A percentile compares a stretch with the other conserved stretches of the same genome.
Evolutionary conservation across 2,113 vertebrate species (phyloP).

Genomic region (Ondatra zibethicus): DNA sequence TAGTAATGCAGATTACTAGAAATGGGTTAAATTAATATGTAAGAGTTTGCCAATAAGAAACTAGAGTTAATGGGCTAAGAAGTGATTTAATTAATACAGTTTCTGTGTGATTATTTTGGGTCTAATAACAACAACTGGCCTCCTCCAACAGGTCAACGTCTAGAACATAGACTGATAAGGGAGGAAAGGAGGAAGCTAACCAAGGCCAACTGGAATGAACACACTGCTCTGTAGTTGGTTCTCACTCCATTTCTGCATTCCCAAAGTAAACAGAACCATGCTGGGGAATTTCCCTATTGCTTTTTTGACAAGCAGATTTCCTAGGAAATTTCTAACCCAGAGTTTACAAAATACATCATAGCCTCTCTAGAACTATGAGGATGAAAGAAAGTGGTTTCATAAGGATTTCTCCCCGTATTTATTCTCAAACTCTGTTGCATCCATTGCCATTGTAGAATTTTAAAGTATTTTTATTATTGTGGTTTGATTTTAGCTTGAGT

Average conservation of each 20-base stretch:
- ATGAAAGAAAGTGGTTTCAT: not conserved
- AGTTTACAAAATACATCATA: not conserved
- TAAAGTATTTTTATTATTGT: conserved; percentile 16
- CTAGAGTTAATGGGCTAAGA: too few species aligned
- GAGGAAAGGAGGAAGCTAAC: not conserved
- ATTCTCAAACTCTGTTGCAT: conserved; percentile 43
- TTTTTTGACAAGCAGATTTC: not conserved
- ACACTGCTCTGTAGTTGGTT: not conserved
- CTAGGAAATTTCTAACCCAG: not conserved
- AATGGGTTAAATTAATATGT: too few species aligned
- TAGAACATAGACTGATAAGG: not conserved
- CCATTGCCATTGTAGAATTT: not conserved
- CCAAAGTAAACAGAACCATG: not conserved
- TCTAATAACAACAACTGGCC: too few species aligned
- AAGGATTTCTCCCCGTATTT: not conserved
- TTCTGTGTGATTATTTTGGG: too few species aligned
- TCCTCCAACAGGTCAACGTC: not conserved
- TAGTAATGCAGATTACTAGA: too few species aligned
- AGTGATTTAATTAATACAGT: too few species aligned
- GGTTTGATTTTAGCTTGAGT: not conserved
- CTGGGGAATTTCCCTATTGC: not conserved
- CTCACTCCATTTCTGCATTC: not conserved
- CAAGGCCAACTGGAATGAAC: not conserved
- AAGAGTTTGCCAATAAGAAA: too few species aligned
- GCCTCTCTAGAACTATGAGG: not conserved